A percentile compares a stretch with the other conserved stretches of the same genome.
Evolutionary conservation across 2,797 vertebrate species (phyloP).

Genomic region (Leptoclinus maculatus): DNA sequence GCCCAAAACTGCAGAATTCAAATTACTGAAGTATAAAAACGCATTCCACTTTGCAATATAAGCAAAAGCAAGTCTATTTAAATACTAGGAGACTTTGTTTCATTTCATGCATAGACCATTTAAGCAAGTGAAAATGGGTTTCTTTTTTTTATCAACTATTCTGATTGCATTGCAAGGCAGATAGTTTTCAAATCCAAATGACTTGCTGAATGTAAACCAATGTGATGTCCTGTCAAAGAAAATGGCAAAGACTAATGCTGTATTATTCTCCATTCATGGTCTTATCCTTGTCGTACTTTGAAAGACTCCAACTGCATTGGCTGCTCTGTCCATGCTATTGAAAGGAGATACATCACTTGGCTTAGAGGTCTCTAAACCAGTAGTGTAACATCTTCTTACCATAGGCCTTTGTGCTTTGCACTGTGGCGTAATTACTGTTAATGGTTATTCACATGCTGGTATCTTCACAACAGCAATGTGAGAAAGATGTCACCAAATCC

Average conservation of each 20-base stretch:
- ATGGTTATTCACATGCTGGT: conserved; percentile 60
- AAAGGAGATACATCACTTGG: conserved; percentile 11
- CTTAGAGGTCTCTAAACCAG: conserved; percentile 24
- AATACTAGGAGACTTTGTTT: conserved; percentile 56
- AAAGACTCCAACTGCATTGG: conserved; percentile 2
- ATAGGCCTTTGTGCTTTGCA: conserved; percentile 50
- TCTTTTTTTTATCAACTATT: conserved; percentile 17
- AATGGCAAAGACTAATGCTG: conserved; percentile 11
- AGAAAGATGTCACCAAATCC: conserved; percentile 57
- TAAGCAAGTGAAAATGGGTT: conserved; percentile 41
- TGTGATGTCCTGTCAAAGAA: conserved; percentile 1
- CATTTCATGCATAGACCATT: conserved; percentile 53
- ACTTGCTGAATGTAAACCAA: background rate
- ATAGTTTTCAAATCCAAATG: conserved; percentile 14
- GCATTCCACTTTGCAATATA: conserved; percentile 65
- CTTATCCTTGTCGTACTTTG: conserved; percentile 10
- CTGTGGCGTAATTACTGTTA: conserved; percentile 57
- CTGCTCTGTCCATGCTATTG: conserved; percentile 28
- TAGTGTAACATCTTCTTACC: conserved; percentile 32
- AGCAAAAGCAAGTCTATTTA: conserved; percentile 63
- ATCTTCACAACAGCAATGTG: conserved; percentile 52
- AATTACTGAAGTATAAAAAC: conserved; percentile 74
- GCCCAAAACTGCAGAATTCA: conserved; percentile 70
- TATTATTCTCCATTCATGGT: conserved; percentile 6
- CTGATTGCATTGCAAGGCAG: conserved; percentile 20